phyloP scores from a whole-genome alignment of 2,888 invertebrate species.

The Prosapia bicincta region DNA sequence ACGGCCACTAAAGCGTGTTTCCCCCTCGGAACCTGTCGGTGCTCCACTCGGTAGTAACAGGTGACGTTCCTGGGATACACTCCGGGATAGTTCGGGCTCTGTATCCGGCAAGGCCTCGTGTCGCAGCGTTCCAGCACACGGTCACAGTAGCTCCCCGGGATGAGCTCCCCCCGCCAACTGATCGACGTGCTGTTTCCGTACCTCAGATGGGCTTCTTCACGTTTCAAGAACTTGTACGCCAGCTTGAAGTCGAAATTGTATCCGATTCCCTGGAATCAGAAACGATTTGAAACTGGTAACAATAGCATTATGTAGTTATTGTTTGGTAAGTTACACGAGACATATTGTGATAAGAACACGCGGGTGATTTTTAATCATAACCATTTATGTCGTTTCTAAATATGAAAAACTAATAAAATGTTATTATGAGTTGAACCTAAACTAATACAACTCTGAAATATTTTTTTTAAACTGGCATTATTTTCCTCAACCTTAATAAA shows the following conservation, averaged over 20 bases:
- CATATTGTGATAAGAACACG: too few relatives aligned
- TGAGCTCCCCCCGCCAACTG: constrained; percentile 72
- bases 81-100: constrained; percentile 88
- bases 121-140: constrained; percentile 76
- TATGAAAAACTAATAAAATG: too few relatives aligned
- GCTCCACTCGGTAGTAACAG: constrained; percentile 66
- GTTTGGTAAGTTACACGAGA: too few relatives aligned
- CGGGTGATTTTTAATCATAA: too few relatives aligned
- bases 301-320: too few relatives aligned
- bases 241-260: constrained; percentile 82
- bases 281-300: too few relatives aligned
- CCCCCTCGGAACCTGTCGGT: constrained; percentile 57
- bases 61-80: constrained; percentile 85
- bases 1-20: constrained; percentile 72
- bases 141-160: constrained; percentile 75
- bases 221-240: constrained; percentile 76
- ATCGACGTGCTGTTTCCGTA: constrained; percentile 71
- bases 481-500: too few relatives aligned
- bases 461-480: too few relatives aligned
- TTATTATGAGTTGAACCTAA: too few relatives aligned
- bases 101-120: constrained; percentile 64
- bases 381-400: too few relatives aligned
- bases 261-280: constrained; percentile 61
- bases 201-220: constrained; percentile 70
- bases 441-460: too few relatives aligned